Base-by-base conservation (phyloP, 1,140 invertebrate species). In the Aethina tumida region DNA sequence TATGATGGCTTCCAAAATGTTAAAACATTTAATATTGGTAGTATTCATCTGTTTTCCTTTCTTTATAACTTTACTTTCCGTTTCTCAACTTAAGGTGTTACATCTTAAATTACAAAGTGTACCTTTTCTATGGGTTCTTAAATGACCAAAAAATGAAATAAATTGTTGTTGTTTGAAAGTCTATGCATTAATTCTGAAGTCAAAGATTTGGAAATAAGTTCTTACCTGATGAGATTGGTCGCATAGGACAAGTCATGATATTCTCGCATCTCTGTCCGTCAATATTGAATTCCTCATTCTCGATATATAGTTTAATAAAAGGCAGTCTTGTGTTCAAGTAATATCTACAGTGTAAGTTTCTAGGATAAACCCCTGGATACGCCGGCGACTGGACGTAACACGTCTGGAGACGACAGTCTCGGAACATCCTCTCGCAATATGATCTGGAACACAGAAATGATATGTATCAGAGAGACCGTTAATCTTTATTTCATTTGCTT, bases 371-470 rank as follows among this genome's bases (percentile, higher is more conserved):
- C 6, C 89, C 89, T 3, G 90, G 90, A 62, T 87, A 93, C 0
- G 86, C 88, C 1, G 89, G 88, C 5, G 84, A 89, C 59, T 93
- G 89, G 1, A 93, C 87, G 61, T 89, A 93, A 59, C 89, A 93
- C 2, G 86, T 91, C 52, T 92, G 87, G 1, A 93, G 70, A 6
- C 81, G 70, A 53, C 85, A 90, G 55, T 89, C 84, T 15, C 80
- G 71, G 60, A 87, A 91, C 28, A 84, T 77, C 29, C 86, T 67
- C 53, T 91, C 85, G 58, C 87, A 91, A 59, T 92, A 92, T 8
- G 84, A 88, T 20, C 84, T 88, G 59, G 40, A 56, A 57, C 44
- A 52, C 45, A 25, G 43, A n/a, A 39, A 45, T 7, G 6, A 8
- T 30, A 12, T 1, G 28, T n/a, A n/a, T n/a, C n/a, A n/a, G n/a